phyloP scores from a whole-genome alignment of 35 echinoderm and acorn worm species.

The Holothuria glaberrima region DNA sequence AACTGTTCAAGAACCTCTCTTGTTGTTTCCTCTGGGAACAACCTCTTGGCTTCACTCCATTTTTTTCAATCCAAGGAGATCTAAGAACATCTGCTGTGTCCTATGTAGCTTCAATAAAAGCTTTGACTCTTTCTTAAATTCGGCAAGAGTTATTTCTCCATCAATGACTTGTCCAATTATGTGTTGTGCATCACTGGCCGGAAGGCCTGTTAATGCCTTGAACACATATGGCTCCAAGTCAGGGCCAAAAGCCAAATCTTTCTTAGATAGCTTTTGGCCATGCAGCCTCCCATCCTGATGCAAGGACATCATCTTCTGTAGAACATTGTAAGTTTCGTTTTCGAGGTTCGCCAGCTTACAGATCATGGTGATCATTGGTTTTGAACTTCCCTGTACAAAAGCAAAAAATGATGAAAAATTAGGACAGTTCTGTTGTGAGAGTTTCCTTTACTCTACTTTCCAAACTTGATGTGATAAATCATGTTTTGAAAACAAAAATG shows the following conservation, averaged over 20 bases:
- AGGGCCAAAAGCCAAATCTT: not conserved
- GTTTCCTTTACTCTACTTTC: too few species aligned
- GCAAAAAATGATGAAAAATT: too few species aligned
- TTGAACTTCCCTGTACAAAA: too few species aligned
- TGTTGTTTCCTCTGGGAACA: not conserved
- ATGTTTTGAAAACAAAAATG: too few species aligned
- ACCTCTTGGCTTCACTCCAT: not conserved
- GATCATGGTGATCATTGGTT: not conserved
- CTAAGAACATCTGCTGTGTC: slow-evolving; percentile 9
- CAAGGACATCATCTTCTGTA: too few species aligned
- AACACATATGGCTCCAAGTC: not conserved
- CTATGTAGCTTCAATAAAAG: not conserved
- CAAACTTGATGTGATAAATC: too few species aligned
- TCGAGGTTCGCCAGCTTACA: not conserved
- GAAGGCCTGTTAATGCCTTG: not conserved
- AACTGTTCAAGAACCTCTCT: not conserved
- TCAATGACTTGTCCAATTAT: not conserved
- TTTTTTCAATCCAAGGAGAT: not conserved
- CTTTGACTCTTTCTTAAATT: not conserved
- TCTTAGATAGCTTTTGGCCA: not conserved
- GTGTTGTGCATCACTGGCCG: not conserved
- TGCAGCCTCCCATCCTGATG: not conserved
- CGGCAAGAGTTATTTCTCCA: not conserved
- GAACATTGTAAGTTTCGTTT: not conserved
- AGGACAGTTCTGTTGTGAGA: too few species aligned